These are phyloP conservation scores for Euleptes europaea DNA, from an alignment of 2,113 vertebrate genomes.

Conservation along the genomic window DNA sequence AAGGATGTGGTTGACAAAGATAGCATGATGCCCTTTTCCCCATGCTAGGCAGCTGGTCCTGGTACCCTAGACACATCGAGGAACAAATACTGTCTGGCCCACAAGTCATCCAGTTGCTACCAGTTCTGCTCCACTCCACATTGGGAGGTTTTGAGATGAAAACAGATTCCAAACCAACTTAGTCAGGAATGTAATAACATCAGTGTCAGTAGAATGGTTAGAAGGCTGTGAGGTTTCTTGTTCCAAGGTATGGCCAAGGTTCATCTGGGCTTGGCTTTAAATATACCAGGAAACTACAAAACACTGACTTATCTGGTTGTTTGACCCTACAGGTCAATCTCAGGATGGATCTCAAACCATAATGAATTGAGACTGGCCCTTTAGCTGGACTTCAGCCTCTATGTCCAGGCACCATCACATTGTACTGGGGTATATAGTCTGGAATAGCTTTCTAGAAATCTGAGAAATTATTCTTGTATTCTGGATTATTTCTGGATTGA, in stretches of 20 bases:
- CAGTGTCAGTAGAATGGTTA: neutral
- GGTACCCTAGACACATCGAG: neutral
- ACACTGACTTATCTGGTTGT: neutral
- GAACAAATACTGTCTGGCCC: neutral
- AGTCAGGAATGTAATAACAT: neutral
- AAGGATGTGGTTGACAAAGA: constrained; percentile 52
- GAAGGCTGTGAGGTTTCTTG: neutral
- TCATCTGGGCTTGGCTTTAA: neutral
- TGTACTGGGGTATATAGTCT: neutral
- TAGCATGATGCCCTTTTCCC: neutral
- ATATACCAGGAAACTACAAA: neutral
- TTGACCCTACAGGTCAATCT: neutral
- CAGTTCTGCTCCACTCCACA: neutral
- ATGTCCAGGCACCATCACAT: neutral
- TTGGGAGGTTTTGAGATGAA: neutral
- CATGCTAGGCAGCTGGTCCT: neutral
- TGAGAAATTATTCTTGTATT: neutral
- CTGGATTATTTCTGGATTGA: neutral
- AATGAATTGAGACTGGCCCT: neutral
- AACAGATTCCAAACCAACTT: neutral
- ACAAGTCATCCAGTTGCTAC: neutral
- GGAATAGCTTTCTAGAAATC: neutral
- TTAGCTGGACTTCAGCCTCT: neutral
- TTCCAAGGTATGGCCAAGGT: neutral
- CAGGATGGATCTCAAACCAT: neutral